phyloP scores from a whole-genome alignment of 2,113 vertebrate genomes.

The Cyprinodon brontotheroides region DNA sequence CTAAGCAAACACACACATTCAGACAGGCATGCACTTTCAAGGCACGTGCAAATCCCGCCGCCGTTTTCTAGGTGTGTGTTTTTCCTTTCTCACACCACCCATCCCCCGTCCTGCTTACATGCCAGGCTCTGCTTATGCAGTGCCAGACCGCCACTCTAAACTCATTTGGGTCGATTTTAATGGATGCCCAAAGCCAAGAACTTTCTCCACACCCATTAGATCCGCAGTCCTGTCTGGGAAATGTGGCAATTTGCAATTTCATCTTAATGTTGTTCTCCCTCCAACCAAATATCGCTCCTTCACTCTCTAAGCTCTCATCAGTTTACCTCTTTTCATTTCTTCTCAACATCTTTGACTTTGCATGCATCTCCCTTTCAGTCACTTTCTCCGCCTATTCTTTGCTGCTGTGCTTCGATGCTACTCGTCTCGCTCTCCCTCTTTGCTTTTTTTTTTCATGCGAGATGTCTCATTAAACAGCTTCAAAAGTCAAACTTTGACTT shows the following conservation, averaged over 20 bases:
- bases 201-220: constrained; percentile 68
- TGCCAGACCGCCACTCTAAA: constrained; percentile 71
- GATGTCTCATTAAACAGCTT: constrained; percentile 75
- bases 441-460: constrained; percentile 44
- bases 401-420: constrained; percentile 28
- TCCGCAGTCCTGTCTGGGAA: constrained; percentile 58
- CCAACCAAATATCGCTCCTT: constrained; percentile 59
- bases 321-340: constrained; percentile 28
- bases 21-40: constrained; percentile 20
- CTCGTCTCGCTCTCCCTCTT: constrained; percentile 18
- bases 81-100: constrained; percentile 23
- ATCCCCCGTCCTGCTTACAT: constrained; percentile 51
- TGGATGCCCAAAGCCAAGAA: constrained; percentile 68
- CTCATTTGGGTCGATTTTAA: constrained; percentile 73
- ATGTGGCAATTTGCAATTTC: constrained; percentile 64
- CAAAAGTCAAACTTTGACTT: constrained; percentile 73
- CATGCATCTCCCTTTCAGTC: constrained; percentile 17
- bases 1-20: constrained; percentile 40
- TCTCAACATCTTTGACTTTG: constrained; percentile 36
- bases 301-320: constrained; percentile 53
- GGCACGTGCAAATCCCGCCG: constrained; percentile 49
- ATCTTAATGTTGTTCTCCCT: constrained; percentile 56
- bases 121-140: constrained; percentile 58
- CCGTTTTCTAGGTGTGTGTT: constrained; percentile 56
- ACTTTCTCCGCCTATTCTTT: constrained; percentile 55